Evolutionary conservation across 2,888 invertebrate genomes (phyloP), one percentile per base, ranked within the genome.

Genomic region (Dusona sp.): DNA sequence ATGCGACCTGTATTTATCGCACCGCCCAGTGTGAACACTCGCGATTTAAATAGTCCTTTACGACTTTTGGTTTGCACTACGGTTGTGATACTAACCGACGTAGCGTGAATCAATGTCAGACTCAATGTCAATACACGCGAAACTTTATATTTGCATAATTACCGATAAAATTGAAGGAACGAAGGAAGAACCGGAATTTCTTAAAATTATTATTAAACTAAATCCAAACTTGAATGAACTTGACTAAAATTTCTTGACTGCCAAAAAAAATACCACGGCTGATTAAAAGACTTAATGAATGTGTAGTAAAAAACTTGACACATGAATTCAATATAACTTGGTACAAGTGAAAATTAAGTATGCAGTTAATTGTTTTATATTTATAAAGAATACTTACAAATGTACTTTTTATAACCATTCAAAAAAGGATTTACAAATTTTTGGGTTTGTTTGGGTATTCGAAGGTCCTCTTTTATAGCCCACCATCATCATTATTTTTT

Each of bases 1-100:
- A 87, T 87, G 86, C 81, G 84, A 84, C 38, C 72, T 38, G 79
- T 87, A 87, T 87, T 84, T 82, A 87, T 84, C 82, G 82, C 84
- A 79, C 84, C 84, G 84, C 84, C 81, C 79, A 84, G 79, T 82
- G 54, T 75, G 61, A 74, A 0, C 70, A n/a, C 75, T 25, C 64
- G 3, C 25, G 51, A 22, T 64, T 51, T 45, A 33, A 67, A 36
- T 45, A 29, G 74, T 51, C 57, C 83, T 84, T 84, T 84, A 78
- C 78, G 78, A 81, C 78, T 82, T 75, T 36, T 33, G 64, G 38
- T 61, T 45, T 70, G 61, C 42, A 42, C 36, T n/a, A 29, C 29
- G 42, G 45, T 70, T 79, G 68, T 36, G 70, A 74, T 67, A 54
- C 51, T 33, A 78, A 9, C 38, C 51, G 74, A 61, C 68, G 54